Percentiles rank a stretch among this genome's conserved stretches.
These are phyloP conservation scores for Papilio xuthus DNA, from an alignment of 1,140 invertebrate genomes.

Conservation along the genomic window DNA sequence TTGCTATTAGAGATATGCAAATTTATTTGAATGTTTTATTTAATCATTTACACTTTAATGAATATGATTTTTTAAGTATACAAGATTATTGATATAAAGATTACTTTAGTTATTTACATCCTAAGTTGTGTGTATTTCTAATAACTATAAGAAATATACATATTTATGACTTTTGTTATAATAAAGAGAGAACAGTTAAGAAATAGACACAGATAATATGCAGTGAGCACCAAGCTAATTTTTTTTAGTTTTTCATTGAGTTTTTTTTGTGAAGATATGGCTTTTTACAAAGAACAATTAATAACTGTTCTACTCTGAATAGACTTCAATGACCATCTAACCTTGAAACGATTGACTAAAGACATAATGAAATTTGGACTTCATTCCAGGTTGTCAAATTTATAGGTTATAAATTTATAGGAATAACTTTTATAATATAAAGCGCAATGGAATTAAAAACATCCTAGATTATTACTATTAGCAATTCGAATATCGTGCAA, in stretches of 20 bases:
- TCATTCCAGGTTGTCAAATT: slow-evolving; percentile 68
- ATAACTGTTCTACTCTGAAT: slow-evolving; percentile 3
- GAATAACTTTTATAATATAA: slow-evolving; percentile 40
- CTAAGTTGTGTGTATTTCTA: not conserved
- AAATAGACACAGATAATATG: slow-evolving; percentile 12
- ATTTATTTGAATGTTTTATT: not conserved
- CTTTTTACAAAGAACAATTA: not conserved
- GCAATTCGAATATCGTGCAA: slow-evolving; percentile 52
- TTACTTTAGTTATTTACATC: not conserved
- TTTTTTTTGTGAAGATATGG: not conserved
- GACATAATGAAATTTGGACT: slow-evolving; percentile 73
- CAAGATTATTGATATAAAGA: not conserved
- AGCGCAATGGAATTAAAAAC: slow-evolving; percentile 43
- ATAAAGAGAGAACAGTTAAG: slow-evolving; percentile 7
- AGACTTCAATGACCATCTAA: slow-evolving; percentile 55
- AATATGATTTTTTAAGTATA: not conserved
- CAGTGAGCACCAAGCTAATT: slow-evolving; percentile 3
- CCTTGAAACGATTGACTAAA: slow-evolving; percentile 67
- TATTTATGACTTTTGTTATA: not conserved
- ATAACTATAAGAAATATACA: not conserved
- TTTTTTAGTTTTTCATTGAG: not conserved
- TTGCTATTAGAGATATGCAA: not conserved
- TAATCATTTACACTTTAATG: not conserved
- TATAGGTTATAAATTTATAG: slow-evolving; percentile 68
- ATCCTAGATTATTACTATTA: slow-evolving; percentile 34